Percentiles rank a stretch among this genome's conserved stretches.
These are phyloP conservation scores for Cephalopachus bancanus DNA, from an alignment of 2,797 vertebrate genomes.

Conservation along the genomic window DNA sequence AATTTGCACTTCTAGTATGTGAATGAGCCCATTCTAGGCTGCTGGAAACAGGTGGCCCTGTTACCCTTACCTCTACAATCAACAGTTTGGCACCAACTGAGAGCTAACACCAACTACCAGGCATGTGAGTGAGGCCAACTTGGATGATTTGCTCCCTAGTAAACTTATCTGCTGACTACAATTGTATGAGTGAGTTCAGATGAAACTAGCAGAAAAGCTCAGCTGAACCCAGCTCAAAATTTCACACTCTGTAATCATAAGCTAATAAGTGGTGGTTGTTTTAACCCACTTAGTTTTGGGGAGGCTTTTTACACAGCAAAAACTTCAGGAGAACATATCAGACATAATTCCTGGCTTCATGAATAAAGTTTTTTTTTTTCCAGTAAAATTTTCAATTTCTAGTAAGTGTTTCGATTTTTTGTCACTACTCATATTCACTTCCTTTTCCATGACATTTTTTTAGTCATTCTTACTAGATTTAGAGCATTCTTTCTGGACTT, in stretches of 20 bases:
- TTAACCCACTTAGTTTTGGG: background rate
- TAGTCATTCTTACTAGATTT: background rate
- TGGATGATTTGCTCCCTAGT: background rate
- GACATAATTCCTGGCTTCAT: background rate
- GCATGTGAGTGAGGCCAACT: background rate
- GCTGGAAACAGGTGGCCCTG: background rate
- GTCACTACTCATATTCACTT: background rate
- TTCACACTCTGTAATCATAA: background rate
- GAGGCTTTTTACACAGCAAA: background rate
- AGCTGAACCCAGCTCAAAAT: background rate
- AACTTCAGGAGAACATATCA: background rate
- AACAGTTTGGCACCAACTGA: background rate
- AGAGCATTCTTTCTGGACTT: background rate
- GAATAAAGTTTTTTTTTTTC: background rate
- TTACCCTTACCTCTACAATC: background rate
- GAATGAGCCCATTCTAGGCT: background rate
- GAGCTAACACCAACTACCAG: background rate
- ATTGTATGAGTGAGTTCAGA: background rate
- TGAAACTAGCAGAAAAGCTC: background rate
- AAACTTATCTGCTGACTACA: background rate
- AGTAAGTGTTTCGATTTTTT: background rate
- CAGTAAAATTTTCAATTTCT: background rate
- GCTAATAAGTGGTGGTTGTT: background rate
- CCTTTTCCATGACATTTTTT: slow-evolving; percentile 23
- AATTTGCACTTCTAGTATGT: background rate